These are phyloP conservation scores for Eupithecia subumbrata DNA, from an alignment of 2,888 invertebrate species.

Conservation along the genomic window DNA sequence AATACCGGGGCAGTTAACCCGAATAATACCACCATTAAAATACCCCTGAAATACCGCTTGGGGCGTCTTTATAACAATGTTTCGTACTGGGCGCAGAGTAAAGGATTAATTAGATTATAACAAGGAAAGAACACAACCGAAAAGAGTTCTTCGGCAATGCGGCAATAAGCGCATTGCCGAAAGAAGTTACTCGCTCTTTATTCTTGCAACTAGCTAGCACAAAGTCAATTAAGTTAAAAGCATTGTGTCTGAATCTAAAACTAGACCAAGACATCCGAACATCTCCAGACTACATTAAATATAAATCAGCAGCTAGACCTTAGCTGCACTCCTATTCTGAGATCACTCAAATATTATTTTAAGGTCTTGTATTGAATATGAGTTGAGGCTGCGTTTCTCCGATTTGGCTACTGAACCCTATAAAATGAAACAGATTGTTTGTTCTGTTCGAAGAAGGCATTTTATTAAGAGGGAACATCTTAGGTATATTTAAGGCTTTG, in stretches of 20 bases:
- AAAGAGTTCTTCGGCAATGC: not conserved
- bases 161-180: too few species aligned
- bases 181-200: not conserved
- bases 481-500: too few species aligned
- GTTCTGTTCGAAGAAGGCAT: too few species aligned
- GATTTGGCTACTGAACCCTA: not conserved
- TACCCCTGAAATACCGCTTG: conserved; percentile 15
- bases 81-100: not conserved
- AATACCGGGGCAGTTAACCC: conserved; percentile 29
- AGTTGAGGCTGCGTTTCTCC: not conserved
- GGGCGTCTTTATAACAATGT: conserved; percentile 13
- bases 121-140: not conserved
- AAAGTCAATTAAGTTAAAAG: not conserved
- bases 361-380: not conserved
- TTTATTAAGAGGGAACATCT: too few species aligned
- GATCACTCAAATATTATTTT: not conserved
- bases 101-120: not conserved
- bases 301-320: not conserved
- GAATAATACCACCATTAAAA: conserved; percentile 28
- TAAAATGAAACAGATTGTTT: not conserved
- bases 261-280: not conserved
- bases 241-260: not conserved
- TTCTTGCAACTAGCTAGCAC: not conserved
- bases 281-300: not conserved
- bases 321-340: not conserved